Base-by-base conservation (phyloP, 2,797 vertebrate genomes). In the Tinamus major region DNA sequence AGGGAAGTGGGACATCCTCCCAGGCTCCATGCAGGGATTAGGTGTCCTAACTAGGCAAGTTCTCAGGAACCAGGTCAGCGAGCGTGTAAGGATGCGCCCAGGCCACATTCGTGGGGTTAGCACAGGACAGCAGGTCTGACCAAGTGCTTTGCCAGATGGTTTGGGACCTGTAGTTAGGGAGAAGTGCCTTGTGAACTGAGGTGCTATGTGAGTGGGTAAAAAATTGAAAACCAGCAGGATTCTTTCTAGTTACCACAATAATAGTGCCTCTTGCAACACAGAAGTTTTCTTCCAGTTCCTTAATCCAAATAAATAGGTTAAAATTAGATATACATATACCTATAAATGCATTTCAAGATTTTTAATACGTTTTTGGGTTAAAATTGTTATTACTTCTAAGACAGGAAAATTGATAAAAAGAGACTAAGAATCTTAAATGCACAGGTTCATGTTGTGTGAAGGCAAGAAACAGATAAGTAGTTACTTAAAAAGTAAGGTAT, bases 131-230 rank as follows among this genome's bases (percentile, higher is more conserved):
- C 29, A 55, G 23, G 17, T 86, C 26, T 79, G 62, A 64, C 20
- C 6, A 16, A 2, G 6, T 44, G 70, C 31, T 89, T 82, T 0
- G 0, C 21, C 19, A 29, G 37, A 31, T 68, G 20, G 21, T 63
- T 74, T 82, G 64, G 79, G 18, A 94, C 39, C 24, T 61, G 48
- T 6, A 61, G 18, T 37, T 31, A n/a, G 13, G 72, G 35, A 81
- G 8, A 87, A 81, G 31, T 18, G 13, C 79, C 18, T 42, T 29
- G 17, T 27, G 61, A 31, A 81, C 64, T 58, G 29, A 59, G 8
- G 51, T 59, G 41, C 33, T 59, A 20, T 20, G 16, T 12, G 21
- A 76, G 29, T 18, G 8, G 19, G 8, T 44, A 33, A 56, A 79
- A 56, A 77, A 79, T 13, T 63, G 79, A 13, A 51, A 64, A 69